Base-by-base conservation (phyloP, 2,113 vertebrate species). In the Cathartes aura region DNA sequence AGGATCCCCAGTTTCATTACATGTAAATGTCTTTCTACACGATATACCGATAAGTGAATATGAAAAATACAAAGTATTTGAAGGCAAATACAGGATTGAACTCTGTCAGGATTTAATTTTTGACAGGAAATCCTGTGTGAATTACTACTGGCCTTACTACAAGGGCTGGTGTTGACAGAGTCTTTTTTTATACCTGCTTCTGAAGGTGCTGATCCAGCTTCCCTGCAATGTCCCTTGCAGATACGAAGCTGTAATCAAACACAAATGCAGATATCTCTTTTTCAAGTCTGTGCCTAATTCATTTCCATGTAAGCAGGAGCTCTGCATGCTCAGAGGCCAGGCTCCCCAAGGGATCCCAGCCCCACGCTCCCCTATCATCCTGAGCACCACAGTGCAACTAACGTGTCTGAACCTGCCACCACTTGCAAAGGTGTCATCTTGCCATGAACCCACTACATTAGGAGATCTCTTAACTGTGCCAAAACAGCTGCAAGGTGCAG, bases 401-500 rank as follows among this genome's bases (percentile, higher is more conserved):
- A 27, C 4, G 0, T 40, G 67, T 59, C 68, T 91, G 55, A 93
- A 81, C 80, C 36, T 74, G 72, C 43, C 56, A 20, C 75, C 3
- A 7, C 45, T 93, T 90, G 58, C 36, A n/a, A 68, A 81, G 15
- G 34, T 64, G n/a, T 58, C 66, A 42, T 94, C 71, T 76, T 53
- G 38, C 75, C 47, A 59, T 83, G 67, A 70, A 71, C 59, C 96
- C 64, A 36, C 38, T 71, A 19, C 29, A 59, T 42, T 62, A 88
- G 47, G 76, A 81, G 62, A 88, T 42, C 36, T 90, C 26, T 59
- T 27, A 53, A 29, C 60, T 83, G n/a, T 79, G 68, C 89, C 92
- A 87, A 78, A 84, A 63, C 56, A 92, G 66, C 64, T 95, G n/a
- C 76, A 95, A 97, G 58, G 36, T 79, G 68, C 83, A 92, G 64